These are phyloP conservation scores for Meliscaeva auricollis DNA, from an alignment of 2,888 invertebrate genomes.

Conservation along the genomic window DNA sequence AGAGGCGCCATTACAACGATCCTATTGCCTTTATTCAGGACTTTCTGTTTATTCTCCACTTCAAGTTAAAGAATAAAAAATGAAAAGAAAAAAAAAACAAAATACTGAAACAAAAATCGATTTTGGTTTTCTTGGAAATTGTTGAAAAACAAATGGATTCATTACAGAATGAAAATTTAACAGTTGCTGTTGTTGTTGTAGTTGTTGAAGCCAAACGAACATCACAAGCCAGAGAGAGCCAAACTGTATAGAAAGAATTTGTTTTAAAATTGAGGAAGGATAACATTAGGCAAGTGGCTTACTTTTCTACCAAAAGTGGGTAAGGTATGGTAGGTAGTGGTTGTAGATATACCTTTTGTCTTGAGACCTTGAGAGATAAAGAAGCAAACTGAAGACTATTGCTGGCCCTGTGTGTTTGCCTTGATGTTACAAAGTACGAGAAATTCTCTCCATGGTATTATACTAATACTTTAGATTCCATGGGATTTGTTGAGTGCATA, in stretches of 20 bases:
- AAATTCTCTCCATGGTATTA: conserved; percentile 12
- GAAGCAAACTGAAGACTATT: not conserved
- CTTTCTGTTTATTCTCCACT: conserved; percentile 55
- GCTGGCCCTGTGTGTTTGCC: conserved; percentile 13
- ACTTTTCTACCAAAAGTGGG: conserved; percentile 17
- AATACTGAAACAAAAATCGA: conserved; percentile 22
- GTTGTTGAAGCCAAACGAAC: not conserved
- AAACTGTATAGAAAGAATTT: not conserved
- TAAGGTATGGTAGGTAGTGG: not conserved
- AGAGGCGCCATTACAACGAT: conserved; percentile 32
- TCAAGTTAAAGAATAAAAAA: not conserved
- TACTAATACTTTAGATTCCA: conserved; percentile 9
- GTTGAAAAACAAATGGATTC: conserved; percentile 42
- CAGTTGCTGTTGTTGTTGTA: too few species aligned
- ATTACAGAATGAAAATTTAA: conserved; percentile 61
- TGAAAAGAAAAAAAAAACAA: not conserved
- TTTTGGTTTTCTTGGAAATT: conserved; percentile 14
- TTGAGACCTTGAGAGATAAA: not conserved
- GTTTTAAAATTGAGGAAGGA: conserved; percentile 25
- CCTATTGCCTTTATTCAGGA: conserved; percentile 31
- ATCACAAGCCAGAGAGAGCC: not conserved
- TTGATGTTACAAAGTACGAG: conserved; percentile 1
- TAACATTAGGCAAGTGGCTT: conserved; percentile 50
- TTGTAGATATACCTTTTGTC: not conserved
- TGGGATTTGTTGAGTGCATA: conserved; percentile 48